Conservation (phyloP, 2,113 vertebrate genomes). For the Redunca redunca region DNA sequence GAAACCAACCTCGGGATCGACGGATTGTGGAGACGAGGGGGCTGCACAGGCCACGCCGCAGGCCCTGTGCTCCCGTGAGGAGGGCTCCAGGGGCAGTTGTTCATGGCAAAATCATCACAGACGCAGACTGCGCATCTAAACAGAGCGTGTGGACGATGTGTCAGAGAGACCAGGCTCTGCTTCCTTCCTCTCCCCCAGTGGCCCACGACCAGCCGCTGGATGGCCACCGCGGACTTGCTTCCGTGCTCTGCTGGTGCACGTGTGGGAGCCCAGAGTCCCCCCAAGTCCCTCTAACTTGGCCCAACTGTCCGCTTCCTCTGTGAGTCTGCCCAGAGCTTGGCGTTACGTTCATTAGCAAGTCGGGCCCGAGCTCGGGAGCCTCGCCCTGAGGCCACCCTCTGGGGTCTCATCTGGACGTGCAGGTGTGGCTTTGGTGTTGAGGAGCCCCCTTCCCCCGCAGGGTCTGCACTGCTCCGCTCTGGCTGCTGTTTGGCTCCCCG, state of each 20-base stretch:
- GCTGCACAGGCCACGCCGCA: rapidly evolving
- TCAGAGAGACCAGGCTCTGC: neutral
- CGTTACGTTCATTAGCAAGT: neutral
- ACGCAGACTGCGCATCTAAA: rapidly evolving
- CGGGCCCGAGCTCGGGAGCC: rapidly evolving
- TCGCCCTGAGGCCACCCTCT: neutral
- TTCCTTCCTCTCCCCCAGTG: no score
- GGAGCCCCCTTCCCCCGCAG: neutral
- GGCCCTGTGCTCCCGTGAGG: neutral
- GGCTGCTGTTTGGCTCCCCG: neutral
- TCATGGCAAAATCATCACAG: neutral
- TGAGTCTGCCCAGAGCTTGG: neutral
- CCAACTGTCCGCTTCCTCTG: neutral
- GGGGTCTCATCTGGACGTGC: neutral
- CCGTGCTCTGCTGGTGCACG: neutral
- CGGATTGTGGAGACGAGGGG: neutral
- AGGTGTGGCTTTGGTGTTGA: rapidly evolving
- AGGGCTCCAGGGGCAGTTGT: neutral
- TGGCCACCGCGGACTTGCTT: neutral
- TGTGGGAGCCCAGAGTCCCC: neutral
- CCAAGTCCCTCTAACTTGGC: neutral
- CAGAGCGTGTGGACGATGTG: rapidly evolving
- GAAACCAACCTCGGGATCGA: neutral
- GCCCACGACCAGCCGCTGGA: neutral
- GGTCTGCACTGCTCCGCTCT: neutral